phyloP scores from a whole-genome alignment of 1,140 invertebrate genomes.

The Batillaria attramentaria region DNA sequence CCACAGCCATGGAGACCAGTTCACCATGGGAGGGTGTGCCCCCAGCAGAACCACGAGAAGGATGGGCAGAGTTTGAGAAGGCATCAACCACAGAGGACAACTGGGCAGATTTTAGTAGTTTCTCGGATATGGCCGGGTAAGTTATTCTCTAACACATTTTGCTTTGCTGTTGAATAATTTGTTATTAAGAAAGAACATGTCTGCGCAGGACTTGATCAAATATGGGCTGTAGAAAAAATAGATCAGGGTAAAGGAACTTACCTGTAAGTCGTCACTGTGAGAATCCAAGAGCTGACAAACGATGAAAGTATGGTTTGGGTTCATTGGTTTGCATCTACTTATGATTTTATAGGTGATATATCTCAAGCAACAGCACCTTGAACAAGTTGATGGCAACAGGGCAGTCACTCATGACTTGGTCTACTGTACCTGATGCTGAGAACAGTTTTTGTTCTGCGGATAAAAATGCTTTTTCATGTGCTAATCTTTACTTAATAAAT shows the following conservation, averaged over 20 bases:
- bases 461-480: too few species aligned
- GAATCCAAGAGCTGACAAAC: not conserved
- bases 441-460: too few species aligned
- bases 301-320: too few species aligned
- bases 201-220: not conserved
- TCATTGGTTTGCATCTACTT: too few species aligned
- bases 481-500: not conserved
- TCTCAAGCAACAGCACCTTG: not conserved
- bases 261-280: not conserved
- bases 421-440: too few species aligned
- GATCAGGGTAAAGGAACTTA: not conserved
- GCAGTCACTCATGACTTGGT: too few species aligned
- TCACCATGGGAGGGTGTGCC: constrained; percentile 59
- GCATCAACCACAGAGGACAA: constrained; percentile 44
- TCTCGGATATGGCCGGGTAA: constrained; percentile 18
- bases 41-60: constrained; percentile 37
- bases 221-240: not conserved
- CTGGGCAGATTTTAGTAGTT: constrained; percentile 63
- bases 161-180: not conserved
- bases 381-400: too few species aligned
- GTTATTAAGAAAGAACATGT: not conserved
- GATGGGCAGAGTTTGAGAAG: constrained; percentile 64
- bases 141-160: constrained; percentile 14
- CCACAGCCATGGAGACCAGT: constrained; percentile 66
- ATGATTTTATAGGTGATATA: too few species aligned